Evolutionary conservation across 2,888 invertebrate genomes (phyloP).

Genomic region (Prionchulus punctatus): DNA sequence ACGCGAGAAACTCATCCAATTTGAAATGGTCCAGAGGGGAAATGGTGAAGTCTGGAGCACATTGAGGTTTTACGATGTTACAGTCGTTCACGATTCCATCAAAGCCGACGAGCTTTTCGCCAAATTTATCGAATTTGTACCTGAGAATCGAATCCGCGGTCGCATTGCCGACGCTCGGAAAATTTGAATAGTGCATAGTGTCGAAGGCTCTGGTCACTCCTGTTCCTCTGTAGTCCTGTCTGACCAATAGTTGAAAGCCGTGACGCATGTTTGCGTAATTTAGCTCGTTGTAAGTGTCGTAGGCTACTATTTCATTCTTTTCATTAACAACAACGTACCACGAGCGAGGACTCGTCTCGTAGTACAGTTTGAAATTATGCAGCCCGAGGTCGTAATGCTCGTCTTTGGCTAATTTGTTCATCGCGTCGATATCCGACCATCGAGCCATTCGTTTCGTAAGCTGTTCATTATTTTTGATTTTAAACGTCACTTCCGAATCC

Average conservation of each 20-base stretch:
- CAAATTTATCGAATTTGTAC: background rate
- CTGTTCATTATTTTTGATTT: too few relatives aligned
- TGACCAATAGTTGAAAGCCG: background rate
- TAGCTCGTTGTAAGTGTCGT: background rate
- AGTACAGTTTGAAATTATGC: background rate
- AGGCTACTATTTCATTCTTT: background rate
- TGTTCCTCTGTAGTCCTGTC: background rate
- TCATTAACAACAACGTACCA: background rate
- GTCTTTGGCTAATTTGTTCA: background rate
- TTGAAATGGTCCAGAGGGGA: background rate
- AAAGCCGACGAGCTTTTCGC: background rate
- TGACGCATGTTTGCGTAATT: too few relatives aligned
- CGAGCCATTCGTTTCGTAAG: too few relatives aligned
- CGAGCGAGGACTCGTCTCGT: background rate
- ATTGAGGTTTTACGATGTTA: background rate
- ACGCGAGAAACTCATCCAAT: background rate
- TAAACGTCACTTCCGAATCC: too few relatives aligned
- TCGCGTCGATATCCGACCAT: too few relatives aligned
- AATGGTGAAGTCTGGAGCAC: background rate
- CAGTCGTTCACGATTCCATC: background rate
- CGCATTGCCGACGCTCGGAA: background rate
- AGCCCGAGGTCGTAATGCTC: background rate
- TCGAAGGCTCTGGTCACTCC: background rate
- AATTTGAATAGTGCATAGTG: background rate
- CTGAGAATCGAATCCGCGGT: background rate